Evolutionary conservation across 1,140 invertebrate genomes (phyloP), one percentile per base, ranked within the genome.

Genomic region (Cyphomyrmex costatus): DNA sequence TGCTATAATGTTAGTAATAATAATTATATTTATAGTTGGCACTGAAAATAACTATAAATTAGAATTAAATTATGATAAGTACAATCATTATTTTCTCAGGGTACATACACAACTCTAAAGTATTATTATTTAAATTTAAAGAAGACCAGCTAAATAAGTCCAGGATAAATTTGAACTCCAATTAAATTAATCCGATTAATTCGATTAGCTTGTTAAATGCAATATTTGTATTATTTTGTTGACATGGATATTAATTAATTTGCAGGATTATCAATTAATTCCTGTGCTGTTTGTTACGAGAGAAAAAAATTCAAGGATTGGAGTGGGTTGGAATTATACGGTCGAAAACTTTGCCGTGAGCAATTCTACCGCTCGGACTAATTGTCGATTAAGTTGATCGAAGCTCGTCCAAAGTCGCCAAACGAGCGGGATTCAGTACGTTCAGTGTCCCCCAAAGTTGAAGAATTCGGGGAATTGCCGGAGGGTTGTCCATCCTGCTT

Each of bases 381-480:
- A 68, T 68, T 33, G 65, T 6, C 65, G 65, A 68, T 68, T 68
- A 68, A 68, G 42, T 68, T 68, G 36, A 61, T 61, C 24, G 24
- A 4, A 14, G 65, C 36, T 46, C 46, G 65, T 24, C 21, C 65
- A 14, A 68, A 68, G 65, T 68, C 65, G n/a, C 65, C 65, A 68
- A 68, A 68, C 65, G 36, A 68, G 65, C 36, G 36, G 46, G 36
- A 68, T 68, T 68, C 36, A 68, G 36, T n/a, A n/a, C 63, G 21
- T 68, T 21, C 65, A 68, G 36, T 14, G 36, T 49, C 65, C 36
- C 65, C 36, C 65, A 21, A 68, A 68, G 65, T 68, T 68, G 65
- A 68, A 68, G 65, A 68, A 68, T 68, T 68, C 65, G 36, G n/a
- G 21, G 65, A 68, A 68, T 68, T 68, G 65, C 21, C 65, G 14